phyloP scores from a whole-genome alignment of 2,888 invertebrate species.

The Oeneis ivallda region DNA sequence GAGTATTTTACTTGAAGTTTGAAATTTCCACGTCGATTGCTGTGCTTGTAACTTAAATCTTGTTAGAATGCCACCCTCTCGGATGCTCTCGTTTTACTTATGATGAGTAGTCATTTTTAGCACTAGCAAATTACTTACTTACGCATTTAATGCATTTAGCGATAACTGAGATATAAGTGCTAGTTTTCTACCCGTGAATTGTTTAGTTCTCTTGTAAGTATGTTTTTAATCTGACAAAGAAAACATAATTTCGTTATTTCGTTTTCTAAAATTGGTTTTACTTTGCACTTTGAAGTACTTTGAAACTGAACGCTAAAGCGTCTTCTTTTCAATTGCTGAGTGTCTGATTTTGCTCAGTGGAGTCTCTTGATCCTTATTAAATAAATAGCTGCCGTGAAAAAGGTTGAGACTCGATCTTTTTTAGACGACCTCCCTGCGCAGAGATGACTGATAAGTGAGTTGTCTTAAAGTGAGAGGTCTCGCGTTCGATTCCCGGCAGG shows the following conservation, averaged over 20 bases:
- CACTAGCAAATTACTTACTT: constrained; percentile 31
- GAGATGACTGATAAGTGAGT: too few relatives aligned
- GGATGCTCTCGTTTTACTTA: constrained; percentile 45
- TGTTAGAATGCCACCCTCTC: constrained; percentile 46
- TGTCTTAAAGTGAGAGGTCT: too few relatives aligned
- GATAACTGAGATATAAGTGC: neutral
- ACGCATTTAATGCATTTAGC: constrained; percentile 6
- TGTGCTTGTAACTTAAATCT: constrained; percentile 48
- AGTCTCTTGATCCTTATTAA: neutral
- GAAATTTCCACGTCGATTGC: neutral
- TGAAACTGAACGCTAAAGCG: neutral
- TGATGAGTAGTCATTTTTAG: constrained; percentile 38
- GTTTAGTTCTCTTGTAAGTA: neutral
- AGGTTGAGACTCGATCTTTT: too few relatives aligned
- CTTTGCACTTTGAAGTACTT: neutral
- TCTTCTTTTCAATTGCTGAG: neutral
- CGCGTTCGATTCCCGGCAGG: too few relatives aligned
- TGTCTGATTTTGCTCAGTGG: neutral
- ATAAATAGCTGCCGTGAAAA: neutral
- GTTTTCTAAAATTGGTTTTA: constrained; percentile 3
- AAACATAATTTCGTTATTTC: neutral
- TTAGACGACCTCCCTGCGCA: too few relatives aligned
- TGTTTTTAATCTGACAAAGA: neutral
- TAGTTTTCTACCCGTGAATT: neutral
- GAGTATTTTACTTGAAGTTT: neutral